phyloP scores from a whole-genome alignment of 2,113 vertebrate species.

The Myotis brandtii region DNA sequence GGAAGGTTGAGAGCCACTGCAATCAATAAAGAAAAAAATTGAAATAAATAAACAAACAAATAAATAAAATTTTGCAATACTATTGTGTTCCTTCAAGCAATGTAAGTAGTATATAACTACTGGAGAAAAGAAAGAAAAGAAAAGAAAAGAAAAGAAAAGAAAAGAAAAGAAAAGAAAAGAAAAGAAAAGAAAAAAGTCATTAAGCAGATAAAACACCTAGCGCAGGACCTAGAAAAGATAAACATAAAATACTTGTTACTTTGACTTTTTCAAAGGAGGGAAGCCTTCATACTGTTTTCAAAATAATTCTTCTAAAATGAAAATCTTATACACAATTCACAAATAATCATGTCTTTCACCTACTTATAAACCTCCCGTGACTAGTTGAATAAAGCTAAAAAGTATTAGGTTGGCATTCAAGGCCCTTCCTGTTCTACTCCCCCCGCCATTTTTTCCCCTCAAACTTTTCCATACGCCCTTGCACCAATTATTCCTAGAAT shows the following conservation, averaged over 20 bases:
- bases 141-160: too few relatives aligned
- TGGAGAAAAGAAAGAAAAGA: too few relatives aligned
- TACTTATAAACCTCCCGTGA: neutral
- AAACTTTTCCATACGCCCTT: neutral
- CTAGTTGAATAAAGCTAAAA: neutral
- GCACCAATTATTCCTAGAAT: neutral
- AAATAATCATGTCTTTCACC: neutral
- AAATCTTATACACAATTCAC: neutral
- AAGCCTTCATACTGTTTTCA: neutral
- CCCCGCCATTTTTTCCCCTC: neutral
- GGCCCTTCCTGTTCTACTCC: neutral
- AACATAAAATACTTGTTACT: neutral
- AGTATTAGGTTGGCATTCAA: neutral
- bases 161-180: too few relatives aligned
- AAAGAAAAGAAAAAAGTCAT: neutral
- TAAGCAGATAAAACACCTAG: neutral
- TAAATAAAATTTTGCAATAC: neutral
- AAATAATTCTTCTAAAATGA: neutral
- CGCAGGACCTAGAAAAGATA: neutral
- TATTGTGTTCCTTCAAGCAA: neutral
- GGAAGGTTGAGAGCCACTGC: too few relatives aligned
- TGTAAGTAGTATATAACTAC: neutral
- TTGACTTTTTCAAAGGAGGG: neutral
- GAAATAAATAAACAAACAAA: too few relatives aligned
- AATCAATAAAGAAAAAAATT: neutral